Evolutionary conservation across 2,113 vertebrate species (phyloP), one percentile per base, ranked within the genome.

Genomic region (Lampris incognitus): DNA sequence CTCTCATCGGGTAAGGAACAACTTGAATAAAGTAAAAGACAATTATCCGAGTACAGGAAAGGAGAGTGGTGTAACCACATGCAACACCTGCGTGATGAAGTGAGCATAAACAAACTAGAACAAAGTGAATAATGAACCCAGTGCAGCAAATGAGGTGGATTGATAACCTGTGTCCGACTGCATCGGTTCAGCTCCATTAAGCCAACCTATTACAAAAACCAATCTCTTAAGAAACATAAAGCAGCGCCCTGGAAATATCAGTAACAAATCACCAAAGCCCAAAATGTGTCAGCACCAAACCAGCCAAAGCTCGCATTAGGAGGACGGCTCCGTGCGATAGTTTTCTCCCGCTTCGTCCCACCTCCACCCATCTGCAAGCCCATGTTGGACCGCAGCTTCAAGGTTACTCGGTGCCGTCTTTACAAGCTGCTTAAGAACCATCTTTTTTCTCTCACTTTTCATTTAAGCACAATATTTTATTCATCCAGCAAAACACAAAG

Each of bases 121-220:
- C 24, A 24, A 24, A 24, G 24, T 24, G 24, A 24, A 24, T 24
- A 24, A 24, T 24, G 24, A 24, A 24, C 24, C 24, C 24, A 24
- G 24, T 24, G 24, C 24, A 24, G 24, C 24, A 0, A 24, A 24
- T 24, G 24, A 24, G 24, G 24, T 24, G 24, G 24, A 24, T 24
- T 24, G 24, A 24, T 24, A 24, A 24, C 24, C 24, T 24, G 59
- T 36, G 50, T 13, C 42, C 5, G 58, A 61, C 10, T 54, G 39
- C 51, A 84, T 88, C 76, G 77, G 87, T 90, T 86, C 83, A 49
- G 75, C 88, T 78, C 66, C 81, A 87, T 89, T 90, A 78, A 66
- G 6, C 72, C 46, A 58, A 73, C 67, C 73, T 76, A 55, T 70
- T 72, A 37, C 6, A 48, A n/a, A 41, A 77, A 66, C 41, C 5